A percentile compares a stretch with the other conserved stretches of the same genome.
phyloP scores from a whole-genome alignment of 2,888 invertebrate species.

The Acrobeloides nanus region DNA sequence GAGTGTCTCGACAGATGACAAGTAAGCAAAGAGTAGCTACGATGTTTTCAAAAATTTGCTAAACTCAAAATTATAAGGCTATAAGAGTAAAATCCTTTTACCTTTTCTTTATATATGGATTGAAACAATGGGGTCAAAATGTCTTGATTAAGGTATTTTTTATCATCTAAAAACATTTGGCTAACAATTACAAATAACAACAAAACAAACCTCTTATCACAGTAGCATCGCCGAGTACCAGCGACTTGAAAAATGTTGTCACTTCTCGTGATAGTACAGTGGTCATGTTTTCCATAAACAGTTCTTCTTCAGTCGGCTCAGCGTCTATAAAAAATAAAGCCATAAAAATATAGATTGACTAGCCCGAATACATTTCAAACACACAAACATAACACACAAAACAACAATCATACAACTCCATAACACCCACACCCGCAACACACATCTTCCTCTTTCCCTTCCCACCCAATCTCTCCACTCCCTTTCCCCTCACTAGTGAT shows the following conservation, averaged over 20 bases:
- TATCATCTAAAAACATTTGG: slow-evolving; percentile 12
- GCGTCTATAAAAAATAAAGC: slow-evolving; percentile 15
- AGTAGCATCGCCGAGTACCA: slow-evolving; percentile 22
- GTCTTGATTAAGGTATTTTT: slow-evolving; percentile 17
- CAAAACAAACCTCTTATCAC: slow-evolving; percentile 12
- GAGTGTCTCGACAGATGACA: slow-evolving; percentile 30
- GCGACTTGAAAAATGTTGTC: slow-evolving; percentile 16
- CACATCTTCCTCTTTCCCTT: no score
- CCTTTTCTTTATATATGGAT: slow-evolving; percentile 11
- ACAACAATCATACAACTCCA: no score
- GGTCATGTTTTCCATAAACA: slow-evolving; percentile 39
- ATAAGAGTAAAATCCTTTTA: background rate
- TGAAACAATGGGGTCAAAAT: slow-evolving; percentile 11
- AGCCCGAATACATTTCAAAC: slow-evolving; percentile 1
- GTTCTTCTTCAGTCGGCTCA: slow-evolving; percentile 37
- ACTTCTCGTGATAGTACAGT: slow-evolving; percentile 33
- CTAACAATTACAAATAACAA: background rate
- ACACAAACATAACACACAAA: background rate
- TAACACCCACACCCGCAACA: no score
- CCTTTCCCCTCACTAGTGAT: no score
- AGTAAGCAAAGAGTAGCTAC: slow-evolving; percentile 22
- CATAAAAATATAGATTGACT: background rate
- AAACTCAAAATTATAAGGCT: background rate
- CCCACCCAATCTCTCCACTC: no score
- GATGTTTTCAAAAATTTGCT: slow-evolving; percentile 19